Base-by-base conservation (phyloP, 1,140 invertebrate genomes). In the Cyclargus thomasi region DNA sequence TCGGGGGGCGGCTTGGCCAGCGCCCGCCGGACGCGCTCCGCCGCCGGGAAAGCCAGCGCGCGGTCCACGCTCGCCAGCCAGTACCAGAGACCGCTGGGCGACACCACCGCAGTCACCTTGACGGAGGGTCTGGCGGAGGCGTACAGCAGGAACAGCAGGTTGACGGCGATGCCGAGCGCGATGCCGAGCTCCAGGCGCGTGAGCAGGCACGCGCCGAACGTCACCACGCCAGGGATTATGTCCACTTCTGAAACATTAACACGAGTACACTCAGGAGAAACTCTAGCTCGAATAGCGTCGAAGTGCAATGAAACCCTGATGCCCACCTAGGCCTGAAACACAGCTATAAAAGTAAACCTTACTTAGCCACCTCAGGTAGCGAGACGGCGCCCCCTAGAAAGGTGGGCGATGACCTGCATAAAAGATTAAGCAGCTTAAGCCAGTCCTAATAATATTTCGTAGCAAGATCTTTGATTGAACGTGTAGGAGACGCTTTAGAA, bases 161-260 rank as follows among this genome's bases (percentile, higher is more conserved):
- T 96, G 55, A 96, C 91, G 10, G 91, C 91, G 59, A 97, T 94
- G 16, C 97, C 97, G 78, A 95, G 92, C 16, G 97, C 86, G 82
- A 98, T 97, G 57, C 97, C 97, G 72, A 95, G 93, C 91, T 97
- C 95, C 62, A 97, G 91, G n/a, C 95, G 94, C 74, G 95, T 91
- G 63, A 95, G 90, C 11, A 97, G 83, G 73, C 96, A 96, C 59
- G 93, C 91, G n/a, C 95, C 68, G 74, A 97, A 95, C 4, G 96
- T 97, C 8, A 93, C 90, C 29, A 94, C 80, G 64, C 95, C 94
- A 4, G 95, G 95, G 72, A 97, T 89, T 68, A 97, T 89, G 90
- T 97, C 96, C 39, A 94, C 85, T 88, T 95, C 96, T 97, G 82
- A 21, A 92, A 16, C 18, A 53, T 17, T 14, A 63, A 3, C 2